Evolutionary conservation across 2,113 vertebrate genomes (phyloP).

Genomic region (Pyxicephalus adspersus): DNA sequence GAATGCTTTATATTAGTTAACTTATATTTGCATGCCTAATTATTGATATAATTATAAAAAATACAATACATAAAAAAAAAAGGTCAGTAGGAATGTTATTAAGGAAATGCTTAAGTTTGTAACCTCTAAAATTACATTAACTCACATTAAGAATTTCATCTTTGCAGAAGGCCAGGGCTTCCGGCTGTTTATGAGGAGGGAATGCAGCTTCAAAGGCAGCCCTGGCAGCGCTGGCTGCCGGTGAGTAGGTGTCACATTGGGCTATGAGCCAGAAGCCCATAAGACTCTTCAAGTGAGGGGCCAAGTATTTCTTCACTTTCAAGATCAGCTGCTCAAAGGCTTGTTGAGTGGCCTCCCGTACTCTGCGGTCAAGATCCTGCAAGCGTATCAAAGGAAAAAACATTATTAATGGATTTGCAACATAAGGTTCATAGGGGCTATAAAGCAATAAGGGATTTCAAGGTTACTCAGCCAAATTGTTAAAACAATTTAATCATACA

Average conservation of each 20-base stretch:
- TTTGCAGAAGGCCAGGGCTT: conserved; percentile 93
- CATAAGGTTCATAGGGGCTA: no score
- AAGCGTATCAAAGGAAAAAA: not conserved
- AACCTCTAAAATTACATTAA: conserved; percentile 49
- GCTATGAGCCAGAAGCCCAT: conserved; percentile 98
- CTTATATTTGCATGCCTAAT: not conserved
- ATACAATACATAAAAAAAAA: no score
- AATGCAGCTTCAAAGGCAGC: conserved; percentile 92
- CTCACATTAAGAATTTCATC: conserved; percentile 92
- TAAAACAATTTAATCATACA: no score
- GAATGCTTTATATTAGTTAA: no score
- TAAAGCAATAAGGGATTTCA: no score
- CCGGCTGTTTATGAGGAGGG: conserved; percentile 87
- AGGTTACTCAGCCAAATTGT: no score
- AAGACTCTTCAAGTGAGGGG: conserved; percentile 91
- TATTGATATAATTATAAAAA: not conserved
- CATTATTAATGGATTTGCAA: no score
- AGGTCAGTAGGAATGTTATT: not conserved
- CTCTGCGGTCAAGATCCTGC: conserved; percentile 92
- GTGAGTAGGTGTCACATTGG: conserved; percentile 91
- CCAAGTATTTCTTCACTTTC: conserved; percentile 93
- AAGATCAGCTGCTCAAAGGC: conserved; percentile 93
- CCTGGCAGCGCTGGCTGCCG: conserved; percentile 89
- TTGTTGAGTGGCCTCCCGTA: conserved; percentile 93
- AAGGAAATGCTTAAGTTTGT: not conserved